Conservation (phyloP, 2,888 invertebrate genomes). For the Xanthorhoe designata region DNA sequence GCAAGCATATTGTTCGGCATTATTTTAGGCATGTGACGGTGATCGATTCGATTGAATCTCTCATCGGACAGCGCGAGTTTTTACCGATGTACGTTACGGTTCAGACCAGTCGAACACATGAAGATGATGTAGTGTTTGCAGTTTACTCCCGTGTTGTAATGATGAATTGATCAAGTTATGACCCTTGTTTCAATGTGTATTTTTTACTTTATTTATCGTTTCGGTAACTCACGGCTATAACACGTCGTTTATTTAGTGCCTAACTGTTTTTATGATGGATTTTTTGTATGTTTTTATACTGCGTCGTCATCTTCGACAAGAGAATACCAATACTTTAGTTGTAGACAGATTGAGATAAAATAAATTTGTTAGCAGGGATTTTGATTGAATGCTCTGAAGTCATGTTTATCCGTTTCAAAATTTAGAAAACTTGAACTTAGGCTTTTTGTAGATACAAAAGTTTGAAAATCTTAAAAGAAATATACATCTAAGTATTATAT, state of each 20-base stretch:
- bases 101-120: constrained; percentile 44
- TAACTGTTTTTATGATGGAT: constrained; percentile 43
- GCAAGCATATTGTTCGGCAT: constrained; percentile 52
- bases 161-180: constrained; percentile 68
- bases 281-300: constrained; percentile 35
- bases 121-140: constrained; percentile 72
- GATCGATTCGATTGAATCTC: constrained; percentile 81
- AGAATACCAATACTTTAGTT: constrained; percentile 23
- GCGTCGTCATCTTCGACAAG: constrained; percentile 33
- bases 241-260: constrained; percentile 42
- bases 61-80: constrained; percentile 73
- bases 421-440: no score
- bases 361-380: constrained; percentile 16
- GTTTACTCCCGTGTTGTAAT: constrained; percentile 66
- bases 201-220: constrained; percentile 60
- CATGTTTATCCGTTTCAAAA: not conserved
- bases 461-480: no score
- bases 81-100: constrained; percentile 56
- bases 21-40: constrained; percentile 81
- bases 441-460: no score
- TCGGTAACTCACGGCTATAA: constrained; percentile 46
- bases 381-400: constrained; percentile 12
- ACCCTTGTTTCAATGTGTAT: constrained; percentile 59
- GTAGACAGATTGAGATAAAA: constrained; percentile 11
- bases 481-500: no score